Evolutionary conservation across 2,797 vertebrate genomes (phyloP), one percentile per base, ranked within the genome.

Genomic region (Heliangelus exortis): DNA sequence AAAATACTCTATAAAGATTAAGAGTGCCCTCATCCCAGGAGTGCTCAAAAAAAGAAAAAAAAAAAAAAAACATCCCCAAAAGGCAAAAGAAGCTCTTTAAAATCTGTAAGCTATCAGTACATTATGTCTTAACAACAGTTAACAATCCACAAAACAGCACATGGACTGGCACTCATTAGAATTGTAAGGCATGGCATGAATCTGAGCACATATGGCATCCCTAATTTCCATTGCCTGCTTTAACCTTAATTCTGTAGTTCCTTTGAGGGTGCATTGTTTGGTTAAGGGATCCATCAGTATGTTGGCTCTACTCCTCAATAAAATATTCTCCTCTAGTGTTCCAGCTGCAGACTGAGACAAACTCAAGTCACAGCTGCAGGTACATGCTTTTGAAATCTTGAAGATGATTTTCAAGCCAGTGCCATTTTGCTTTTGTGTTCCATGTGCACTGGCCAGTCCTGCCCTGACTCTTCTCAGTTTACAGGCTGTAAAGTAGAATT

Each of bases 1-100:
- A 92, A 88, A 90, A 88, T 67, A 67, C 54, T 76, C 62, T 36
- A 47, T 57, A 28, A 93, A 86, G 66, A 95, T 86, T 84, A 93
- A 91, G 34, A 79, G 43, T 72, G 29, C 22, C 12, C n/a, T 93
- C 43, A 88, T 83, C 80, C 67, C 83, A 82, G 48, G 9, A 90
- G 67, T 2, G 1, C 47, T 76, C 57, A 80, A 76, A 78, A 51
- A 84, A 54, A 33, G n/a, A 50, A 22, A 23, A 25, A 50, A 12
- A 12, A 23, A 12, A 14, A 25, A 22, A 22, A 22, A 11, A 21
- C 21, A 31, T 22, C 19, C 22, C 62, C 54, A 14, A 31, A 84
- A 93, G 83, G 39, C 80, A 89, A 68, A 85, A 74, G 65, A 45
- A 71, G 13, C 62, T 53, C 7, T 28, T 71, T 39, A 88, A 68